Evolutionary conservation across 2,888 invertebrate species (phyloP).

Genomic region (Anodontia alba): DNA sequence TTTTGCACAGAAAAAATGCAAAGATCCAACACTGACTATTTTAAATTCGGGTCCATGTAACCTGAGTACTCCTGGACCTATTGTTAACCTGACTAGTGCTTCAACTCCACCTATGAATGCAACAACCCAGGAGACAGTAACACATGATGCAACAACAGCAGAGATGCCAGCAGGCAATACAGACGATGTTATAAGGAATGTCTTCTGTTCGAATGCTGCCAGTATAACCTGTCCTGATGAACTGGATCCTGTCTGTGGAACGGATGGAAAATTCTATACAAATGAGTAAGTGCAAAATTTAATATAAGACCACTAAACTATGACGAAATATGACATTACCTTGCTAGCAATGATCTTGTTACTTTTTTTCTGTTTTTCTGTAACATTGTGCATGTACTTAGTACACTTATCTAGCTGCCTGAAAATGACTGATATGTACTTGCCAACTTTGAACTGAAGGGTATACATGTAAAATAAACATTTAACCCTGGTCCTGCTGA

Average conservation of each 20-base stretch:
- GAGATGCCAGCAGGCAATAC: background rate
- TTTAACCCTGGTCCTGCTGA: too few relatives aligned
- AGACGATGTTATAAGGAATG: slow-evolving; percentile 11
- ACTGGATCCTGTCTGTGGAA: slow-evolving; percentile 51
- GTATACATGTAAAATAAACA: background rate
- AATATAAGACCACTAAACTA: too few relatives aligned
- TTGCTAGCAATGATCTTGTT: too few relatives aligned
- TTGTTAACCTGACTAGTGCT: background rate
- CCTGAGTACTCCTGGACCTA: background rate
- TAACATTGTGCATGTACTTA: background rate
- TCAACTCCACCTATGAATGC: background rate
- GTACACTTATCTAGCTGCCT: background rate
- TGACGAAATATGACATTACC: too few relatives aligned
- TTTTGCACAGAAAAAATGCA: slow-evolving; percentile 53
- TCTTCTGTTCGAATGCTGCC: slow-evolving; percentile 49
- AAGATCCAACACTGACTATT: slow-evolving; percentile 24
- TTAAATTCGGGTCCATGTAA: slow-evolving; percentile 37
- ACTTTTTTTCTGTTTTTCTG: background rate
- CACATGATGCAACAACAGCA: background rate
- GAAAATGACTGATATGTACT: background rate
- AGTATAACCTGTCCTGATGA: slow-evolving; percentile 31
- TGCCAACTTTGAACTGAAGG: background rate
- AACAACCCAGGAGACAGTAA: background rate
- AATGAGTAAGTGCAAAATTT: slow-evolving; percentile 36
- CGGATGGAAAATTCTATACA: slow-evolving; percentile 45